Conservation (phyloP, 2,113 vertebrate species). For the Notothenia coriiceps region DNA sequence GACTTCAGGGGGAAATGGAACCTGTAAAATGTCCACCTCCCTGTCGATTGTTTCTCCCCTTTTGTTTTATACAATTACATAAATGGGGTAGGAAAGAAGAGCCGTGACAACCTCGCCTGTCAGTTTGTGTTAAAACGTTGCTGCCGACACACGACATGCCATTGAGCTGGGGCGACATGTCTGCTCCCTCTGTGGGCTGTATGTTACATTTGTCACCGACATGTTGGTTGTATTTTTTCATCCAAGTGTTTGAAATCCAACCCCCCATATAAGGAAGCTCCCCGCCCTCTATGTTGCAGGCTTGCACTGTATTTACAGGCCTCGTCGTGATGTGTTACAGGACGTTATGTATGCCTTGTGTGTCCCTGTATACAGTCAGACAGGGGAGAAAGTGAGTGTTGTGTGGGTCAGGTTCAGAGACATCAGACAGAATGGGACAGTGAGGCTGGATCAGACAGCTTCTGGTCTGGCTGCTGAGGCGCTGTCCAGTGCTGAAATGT, state of each 20-base stretch:
- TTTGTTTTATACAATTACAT: constrained; percentile 27
- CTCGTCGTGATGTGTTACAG: constrained; percentile 31
- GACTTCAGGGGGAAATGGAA: no score
- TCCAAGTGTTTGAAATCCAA: constrained; percentile 13
- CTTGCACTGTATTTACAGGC: constrained; percentile 48
- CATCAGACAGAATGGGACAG: constrained; percentile 21
- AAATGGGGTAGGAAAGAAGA: constrained; percentile 45
- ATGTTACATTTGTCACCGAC: neutral
- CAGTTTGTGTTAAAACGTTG: constrained; percentile 13
- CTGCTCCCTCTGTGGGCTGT: neutral
- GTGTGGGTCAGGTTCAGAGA: neutral
- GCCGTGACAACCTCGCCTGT: constrained; percentile 49
- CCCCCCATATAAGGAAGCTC: constrained; percentile 22
- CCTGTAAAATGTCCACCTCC: neutral
- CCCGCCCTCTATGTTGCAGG: constrained; percentile 50
- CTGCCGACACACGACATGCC: constrained; percentile 22
- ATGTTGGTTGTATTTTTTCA: neutral
- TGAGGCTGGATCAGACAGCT: constrained; percentile 1
- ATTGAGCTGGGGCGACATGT: neutral
- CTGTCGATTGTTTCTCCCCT: neutral
- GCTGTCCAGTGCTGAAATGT: constrained; percentile 81
- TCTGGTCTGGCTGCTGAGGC: constrained; percentile 34
- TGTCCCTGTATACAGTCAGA: neutral
- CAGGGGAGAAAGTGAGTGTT: neutral
- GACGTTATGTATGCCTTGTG: constrained; percentile 1